phyloP scores from a whole-genome alignment of 1,140 invertebrate genomes.

The Bombus pascuorum region DNA sequence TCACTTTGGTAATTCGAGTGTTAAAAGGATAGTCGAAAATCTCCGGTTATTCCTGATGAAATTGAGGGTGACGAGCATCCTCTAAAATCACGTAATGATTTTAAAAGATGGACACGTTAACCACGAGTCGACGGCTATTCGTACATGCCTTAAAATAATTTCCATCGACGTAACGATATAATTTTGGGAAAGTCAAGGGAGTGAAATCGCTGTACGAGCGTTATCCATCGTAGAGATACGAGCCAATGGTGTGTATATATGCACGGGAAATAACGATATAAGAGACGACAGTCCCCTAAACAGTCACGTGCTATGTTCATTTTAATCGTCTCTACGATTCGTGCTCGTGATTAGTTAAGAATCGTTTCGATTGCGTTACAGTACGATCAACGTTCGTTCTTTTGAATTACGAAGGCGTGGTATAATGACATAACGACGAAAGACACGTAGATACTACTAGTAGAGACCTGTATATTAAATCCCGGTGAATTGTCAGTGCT shows the following conservation, averaged over 20 bases:
- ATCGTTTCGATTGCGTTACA: slow-evolving; percentile 50
- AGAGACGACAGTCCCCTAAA: neutral
- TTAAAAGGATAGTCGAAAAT: neutral
- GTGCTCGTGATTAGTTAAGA: slow-evolving; percentile 25
- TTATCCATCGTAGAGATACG: neutral
- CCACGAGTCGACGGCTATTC: slow-evolving; percentile 43
- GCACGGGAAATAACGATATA: neutral
- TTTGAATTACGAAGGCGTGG: slow-evolving; percentile 59
- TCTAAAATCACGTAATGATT: neutral
- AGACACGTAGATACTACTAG: slow-evolving; percentile 73
- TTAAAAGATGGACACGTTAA: neutral
- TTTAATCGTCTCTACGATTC: slow-evolving; percentile 25
- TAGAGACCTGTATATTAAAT: slow-evolving; percentile 77
- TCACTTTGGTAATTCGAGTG: neutral
- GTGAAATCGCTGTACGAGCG: neutral
- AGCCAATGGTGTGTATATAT: neutral
- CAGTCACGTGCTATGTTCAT: slow-evolving; percentile 8
- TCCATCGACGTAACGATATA: neutral
- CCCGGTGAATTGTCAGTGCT: slow-evolving; percentile 72
- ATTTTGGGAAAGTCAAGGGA: neutral
- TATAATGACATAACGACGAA: slow-evolving; percentile 55
- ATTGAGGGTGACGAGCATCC: neutral
- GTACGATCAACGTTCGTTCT: slow-evolving; percentile 33
- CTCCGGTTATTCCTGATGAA: too few species aligned
- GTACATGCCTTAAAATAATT: slow-evolving; percentile 45